phyloP scores from a whole-genome alignment of 2,113 vertebrate genomes.

The Antechinus stuartii region DNA sequence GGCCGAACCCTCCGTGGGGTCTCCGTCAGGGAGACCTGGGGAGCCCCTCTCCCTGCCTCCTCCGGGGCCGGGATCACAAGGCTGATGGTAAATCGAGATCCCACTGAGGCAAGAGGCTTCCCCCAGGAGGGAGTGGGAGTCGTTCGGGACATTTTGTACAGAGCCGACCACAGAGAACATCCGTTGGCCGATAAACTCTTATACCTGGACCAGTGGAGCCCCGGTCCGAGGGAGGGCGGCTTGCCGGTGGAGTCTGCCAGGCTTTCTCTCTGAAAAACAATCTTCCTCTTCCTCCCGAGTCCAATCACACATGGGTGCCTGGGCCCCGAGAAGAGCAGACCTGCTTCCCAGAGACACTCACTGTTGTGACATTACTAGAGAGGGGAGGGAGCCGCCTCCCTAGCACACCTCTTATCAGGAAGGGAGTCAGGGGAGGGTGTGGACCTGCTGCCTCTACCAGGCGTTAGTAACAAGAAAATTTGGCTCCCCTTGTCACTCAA shows the following conservation, averaged over 20 bases:
- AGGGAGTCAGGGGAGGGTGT: no score
- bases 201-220: not conserved
- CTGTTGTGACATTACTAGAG: not conserved
- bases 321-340: not conserved
- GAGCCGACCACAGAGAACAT: not conserved
- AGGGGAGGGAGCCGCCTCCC: not conserved
- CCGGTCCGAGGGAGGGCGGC: no score
- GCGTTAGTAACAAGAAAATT: not conserved
- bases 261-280: not conserved
- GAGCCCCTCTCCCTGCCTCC: not conserved
- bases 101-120: not conserved
- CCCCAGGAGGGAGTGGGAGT: not conserved
- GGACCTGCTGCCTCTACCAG: accelerated
- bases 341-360: not conserved
- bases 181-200: not conserved
- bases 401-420: not conserved
- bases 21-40: not conserved
- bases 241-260: no score
- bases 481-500: not conserved
- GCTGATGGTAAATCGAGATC: not conserved
- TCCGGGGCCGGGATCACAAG: not conserved
- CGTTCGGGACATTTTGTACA: not conserved
- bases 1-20: not conserved
- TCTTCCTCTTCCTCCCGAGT: not conserved
- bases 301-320: not conserved